Conservation (phyloP, 2,113 vertebrate species). For the Naja naja region DNA sequence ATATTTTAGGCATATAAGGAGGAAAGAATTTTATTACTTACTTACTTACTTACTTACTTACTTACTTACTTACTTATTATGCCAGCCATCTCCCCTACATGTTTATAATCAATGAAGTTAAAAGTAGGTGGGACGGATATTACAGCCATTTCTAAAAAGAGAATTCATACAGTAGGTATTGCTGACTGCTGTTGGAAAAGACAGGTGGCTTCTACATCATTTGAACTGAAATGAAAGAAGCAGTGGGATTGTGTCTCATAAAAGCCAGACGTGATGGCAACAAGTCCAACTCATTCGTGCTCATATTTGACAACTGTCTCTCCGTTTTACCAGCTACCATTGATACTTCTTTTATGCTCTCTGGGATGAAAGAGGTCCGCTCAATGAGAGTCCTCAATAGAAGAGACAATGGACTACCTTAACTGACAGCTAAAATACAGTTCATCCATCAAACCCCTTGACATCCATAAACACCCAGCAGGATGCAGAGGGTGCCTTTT, state of each 20-base stretch:
- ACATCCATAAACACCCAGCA: slow-evolving; percentile 51
- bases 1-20: neutral
- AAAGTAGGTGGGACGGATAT: neutral
- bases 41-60: too few species aligned
- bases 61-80: neutral
- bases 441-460: slow-evolving; percentile 32
- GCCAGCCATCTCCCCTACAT: neutral
- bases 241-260: neutral
- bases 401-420: slow-evolving; percentile 23
- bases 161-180: neutral
- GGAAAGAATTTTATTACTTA: too few species aligned
- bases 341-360: neutral
- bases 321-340: neutral
- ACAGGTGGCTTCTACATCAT: neutral
- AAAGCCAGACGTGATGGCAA: neutral
- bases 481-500: slow-evolving; percentile 34
- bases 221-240: too few species aligned
- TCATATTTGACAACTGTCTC: neutral
- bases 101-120: neutral
- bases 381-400: neutral
- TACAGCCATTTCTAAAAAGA: neutral
- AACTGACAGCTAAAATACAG: slow-evolving; percentile 31
- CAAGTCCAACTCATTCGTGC: neutral
- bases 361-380: neutral
- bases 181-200: neutral